Conservation (phyloP, 2,888 invertebrate species). For the Caenorhabditis parvicauda region DNA sequence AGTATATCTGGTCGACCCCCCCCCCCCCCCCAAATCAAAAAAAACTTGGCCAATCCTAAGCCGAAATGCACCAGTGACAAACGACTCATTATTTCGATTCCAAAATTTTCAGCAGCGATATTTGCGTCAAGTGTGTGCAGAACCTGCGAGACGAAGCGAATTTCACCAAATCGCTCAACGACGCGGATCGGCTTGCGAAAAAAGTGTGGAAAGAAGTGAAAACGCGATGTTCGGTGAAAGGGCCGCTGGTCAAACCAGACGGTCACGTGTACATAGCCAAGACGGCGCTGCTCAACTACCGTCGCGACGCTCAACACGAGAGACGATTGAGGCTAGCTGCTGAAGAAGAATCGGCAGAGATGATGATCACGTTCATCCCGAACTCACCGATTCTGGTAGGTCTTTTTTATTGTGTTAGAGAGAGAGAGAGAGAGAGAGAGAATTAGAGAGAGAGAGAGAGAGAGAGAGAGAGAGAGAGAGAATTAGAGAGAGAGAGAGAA, state of each 20-base stretch:
- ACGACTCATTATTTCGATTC: neutral
- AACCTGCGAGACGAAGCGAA: conserved; percentile 38
- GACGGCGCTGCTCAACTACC: conserved; percentile 23
- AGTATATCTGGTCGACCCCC: no score
- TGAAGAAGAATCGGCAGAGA: no score
- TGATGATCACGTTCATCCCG: neutral
- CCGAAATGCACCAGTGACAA: no score
- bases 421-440: no score
- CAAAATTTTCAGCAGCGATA: conserved; percentile 38
- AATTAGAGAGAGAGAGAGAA: no score
- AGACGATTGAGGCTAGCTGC: no score
- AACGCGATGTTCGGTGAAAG: conserved; percentile 21
- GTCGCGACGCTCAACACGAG: conserved; percentile 11
- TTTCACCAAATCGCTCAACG: conserved; percentile 34
- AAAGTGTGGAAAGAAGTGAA: conserved; percentile 36
- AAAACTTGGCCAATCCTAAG: no score
- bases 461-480: no score
- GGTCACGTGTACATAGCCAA: conserved; percentile 31
- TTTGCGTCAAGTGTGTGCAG: conserved; percentile 48
- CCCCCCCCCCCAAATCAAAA: no score
- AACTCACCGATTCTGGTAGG: neutral
- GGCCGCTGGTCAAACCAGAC: conserved; percentile 1
- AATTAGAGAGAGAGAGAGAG: no score
- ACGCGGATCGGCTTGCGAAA: conserved; percentile 20
- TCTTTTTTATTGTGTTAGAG: no score